Percentiles rank a stretch among this genome's conserved stretches.
Conservation (phyloP, 2,797 vertebrate species). For the Cryptoprocta ferox region DNA sequence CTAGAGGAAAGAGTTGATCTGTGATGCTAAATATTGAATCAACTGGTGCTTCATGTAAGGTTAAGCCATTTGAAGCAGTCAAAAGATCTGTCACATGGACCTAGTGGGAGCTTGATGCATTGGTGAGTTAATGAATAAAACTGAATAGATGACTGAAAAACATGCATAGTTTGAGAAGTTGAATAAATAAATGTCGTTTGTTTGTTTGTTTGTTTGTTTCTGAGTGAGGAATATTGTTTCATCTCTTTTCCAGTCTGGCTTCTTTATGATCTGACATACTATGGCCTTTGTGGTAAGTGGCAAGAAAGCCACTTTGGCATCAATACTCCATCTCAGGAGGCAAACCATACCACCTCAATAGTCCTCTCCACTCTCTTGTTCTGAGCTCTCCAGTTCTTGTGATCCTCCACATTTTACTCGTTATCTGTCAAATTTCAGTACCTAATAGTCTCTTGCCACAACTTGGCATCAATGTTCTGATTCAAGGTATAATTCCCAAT, state of each 20-base stretch:
- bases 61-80: not conserved
- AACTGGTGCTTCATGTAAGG: not conserved
- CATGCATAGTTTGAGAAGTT: not conserved
- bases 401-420: not conserved
- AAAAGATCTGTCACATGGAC: not conserved
- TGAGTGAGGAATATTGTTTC: not conserved
- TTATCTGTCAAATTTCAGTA: not conserved
- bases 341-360: not conserved
- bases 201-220: not conserved
- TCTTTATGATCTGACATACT: not conserved
- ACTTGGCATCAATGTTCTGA: not conserved
- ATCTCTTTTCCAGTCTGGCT: not conserved
- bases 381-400: not conserved
- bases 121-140: not conserved
- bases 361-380: not conserved
- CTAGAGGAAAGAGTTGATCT: not conserved
- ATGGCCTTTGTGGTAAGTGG: not conserved
- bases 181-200: not conserved
- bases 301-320: not conserved
- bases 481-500: not conserved
- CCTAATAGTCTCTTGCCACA: not conserved
- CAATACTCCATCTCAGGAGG: not conserved
- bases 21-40: not conserved
- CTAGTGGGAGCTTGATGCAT: not conserved
- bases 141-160: not conserved